These are phyloP conservation scores for Ctenoplectra terminalis DNA, from an alignment of 1,140 invertebrate genomes.

Conservation along the genomic window DNA sequence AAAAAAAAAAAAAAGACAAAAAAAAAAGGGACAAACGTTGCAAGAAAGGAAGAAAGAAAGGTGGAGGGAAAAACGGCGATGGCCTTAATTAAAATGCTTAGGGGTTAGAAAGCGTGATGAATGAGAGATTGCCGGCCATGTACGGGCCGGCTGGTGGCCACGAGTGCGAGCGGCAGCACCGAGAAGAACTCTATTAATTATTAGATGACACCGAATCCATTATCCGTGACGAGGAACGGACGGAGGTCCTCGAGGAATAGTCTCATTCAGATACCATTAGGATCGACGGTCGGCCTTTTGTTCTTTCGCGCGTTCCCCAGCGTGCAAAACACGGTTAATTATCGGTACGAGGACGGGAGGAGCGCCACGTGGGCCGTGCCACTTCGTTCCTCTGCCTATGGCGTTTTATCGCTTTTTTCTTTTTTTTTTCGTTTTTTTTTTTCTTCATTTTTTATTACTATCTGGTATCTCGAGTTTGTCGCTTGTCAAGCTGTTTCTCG, in stretches of 20 bases:
- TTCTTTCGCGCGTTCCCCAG: constrained; percentile 31
- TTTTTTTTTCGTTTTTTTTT: not conserved
- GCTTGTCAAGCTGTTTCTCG: not conserved
- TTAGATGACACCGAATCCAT: constrained; percentile 83
- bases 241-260: constrained; percentile 75
- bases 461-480: not conserved
- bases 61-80: constrained; percentile 54
- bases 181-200: constrained; percentile 83
- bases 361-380: constrained; percentile 39
- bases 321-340: constrained; percentile 65
- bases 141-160: constrained; percentile 46
- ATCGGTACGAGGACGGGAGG: constrained; percentile 42
- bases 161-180: constrained; percentile 65
- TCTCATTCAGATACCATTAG: constrained; percentile 76
- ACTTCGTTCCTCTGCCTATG: not conserved
- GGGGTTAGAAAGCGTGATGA: constrained; percentile 83
- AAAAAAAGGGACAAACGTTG: not conserved
- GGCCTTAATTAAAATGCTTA: constrained; percentile 83
- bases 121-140: constrained; percentile 73
- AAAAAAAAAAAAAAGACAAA: not conserved
- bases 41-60: not conserved
- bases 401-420: not conserved
- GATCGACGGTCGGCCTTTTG: constrained; percentile 58
- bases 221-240: constrained; percentile 76
- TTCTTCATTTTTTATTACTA: too few relatives aligned